A percentile compares a stretch with the other conserved stretches of the same genome.
Evolutionary conservation across 2,797 vertebrate genomes (phyloP).

Genomic region (Pseudochirops cupreus): DNA sequence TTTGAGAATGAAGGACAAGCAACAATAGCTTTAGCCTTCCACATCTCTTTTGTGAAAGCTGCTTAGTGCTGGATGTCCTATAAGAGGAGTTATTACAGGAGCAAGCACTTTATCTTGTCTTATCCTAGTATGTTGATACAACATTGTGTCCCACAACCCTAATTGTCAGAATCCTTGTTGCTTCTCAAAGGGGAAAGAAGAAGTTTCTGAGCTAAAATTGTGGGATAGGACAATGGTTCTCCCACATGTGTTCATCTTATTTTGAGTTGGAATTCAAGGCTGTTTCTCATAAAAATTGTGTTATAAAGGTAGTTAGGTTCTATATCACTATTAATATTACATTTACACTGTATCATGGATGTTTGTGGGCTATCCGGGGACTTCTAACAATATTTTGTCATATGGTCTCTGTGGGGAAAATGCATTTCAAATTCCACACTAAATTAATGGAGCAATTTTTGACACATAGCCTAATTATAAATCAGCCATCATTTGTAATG

Average conservation of each 20-base stretch:
- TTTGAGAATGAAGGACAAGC: no score
- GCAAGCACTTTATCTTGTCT: neutral
- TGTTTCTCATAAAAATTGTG: slow-evolving; percentile 39
- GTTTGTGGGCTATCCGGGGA: neutral
- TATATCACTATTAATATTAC: slow-evolving; percentile 44
- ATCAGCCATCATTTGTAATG: slow-evolving; percentile 4
- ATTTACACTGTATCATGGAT: neutral
- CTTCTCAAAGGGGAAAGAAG: neutral
- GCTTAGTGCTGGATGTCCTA: neutral
- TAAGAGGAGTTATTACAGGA: neutral
- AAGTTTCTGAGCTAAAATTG: slow-evolving; percentile 32
- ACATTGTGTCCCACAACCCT: slow-evolving; percentile 54
- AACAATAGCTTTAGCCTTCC: neutral
- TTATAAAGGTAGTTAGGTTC: slow-evolving; percentile 55
- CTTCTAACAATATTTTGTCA: neutral
- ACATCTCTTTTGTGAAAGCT: neutral
- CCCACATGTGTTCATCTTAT: neutral
- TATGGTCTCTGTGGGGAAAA: slow-evolving; percentile 24
- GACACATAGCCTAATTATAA: neutral
- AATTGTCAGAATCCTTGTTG: neutral
- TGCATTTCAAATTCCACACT: neutral
- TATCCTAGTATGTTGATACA: neutral
- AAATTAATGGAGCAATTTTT: slow-evolving; percentile 17
- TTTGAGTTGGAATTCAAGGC: slow-evolving; percentile 52
- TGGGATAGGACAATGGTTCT: slow-evolving; percentile 1